Evolutionary conservation across 2,888 invertebrate genomes (phyloP).

Genomic region (Epirrhoe tristata): DNA sequence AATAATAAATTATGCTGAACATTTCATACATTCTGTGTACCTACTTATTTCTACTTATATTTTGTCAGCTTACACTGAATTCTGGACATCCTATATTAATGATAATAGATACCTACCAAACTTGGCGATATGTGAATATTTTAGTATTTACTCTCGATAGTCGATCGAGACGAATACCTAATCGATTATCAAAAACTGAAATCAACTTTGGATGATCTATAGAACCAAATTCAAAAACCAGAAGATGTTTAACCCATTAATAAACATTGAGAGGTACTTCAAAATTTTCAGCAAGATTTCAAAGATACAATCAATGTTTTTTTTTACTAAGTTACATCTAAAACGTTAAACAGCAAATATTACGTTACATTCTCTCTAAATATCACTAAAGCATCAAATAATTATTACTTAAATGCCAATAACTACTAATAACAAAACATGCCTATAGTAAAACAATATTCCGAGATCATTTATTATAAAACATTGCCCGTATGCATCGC

Average conservation of each 20-base stretch:
- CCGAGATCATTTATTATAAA: background rate
- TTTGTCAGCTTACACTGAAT: background rate
- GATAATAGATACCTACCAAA: background rate
- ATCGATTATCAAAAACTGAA: background rate
- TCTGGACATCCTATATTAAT: background rate
- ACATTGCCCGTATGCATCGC: slow-evolving; percentile 2
- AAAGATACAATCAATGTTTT: no score
- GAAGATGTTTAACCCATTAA: no score
- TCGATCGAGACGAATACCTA: background rate
- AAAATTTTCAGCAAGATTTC: no score
- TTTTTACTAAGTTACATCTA: no score
- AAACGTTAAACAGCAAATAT: background rate
- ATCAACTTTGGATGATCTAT: no score
- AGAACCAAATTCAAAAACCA: no score
- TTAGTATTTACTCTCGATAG: background rate
- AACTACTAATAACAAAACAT: background rate
- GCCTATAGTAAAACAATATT: background rate
- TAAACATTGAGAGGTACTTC: no score
- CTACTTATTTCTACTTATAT: background rate
- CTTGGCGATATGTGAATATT: background rate
- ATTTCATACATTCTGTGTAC: background rate
- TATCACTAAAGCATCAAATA: background rate
- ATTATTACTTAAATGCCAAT: background rate
- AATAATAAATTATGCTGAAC: no score
- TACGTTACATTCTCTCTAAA: background rate